phyloP scores from a whole-genome alignment of 2,113 vertebrate genomes.

The Rhabdornis inornatus region DNA sequence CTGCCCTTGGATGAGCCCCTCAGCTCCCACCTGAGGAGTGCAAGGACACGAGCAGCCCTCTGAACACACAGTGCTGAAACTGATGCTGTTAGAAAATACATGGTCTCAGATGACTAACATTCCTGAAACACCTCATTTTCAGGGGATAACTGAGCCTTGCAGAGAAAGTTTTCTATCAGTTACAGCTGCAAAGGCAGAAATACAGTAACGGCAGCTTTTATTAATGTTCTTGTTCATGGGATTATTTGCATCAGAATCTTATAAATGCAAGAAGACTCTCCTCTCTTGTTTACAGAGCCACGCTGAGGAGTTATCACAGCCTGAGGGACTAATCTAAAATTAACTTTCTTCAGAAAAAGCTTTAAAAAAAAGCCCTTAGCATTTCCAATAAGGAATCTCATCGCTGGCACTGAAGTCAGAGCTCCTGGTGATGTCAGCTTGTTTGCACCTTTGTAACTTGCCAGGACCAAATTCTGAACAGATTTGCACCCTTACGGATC shows the following conservation, averaged over 20 bases:
- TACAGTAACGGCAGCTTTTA: not conserved
- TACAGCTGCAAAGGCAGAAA: slow-evolving; percentile 38
- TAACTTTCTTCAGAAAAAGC: slow-evolving; percentile 63
- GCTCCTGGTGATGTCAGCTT: slow-evolving; percentile 54
- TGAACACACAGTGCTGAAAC: not conserved
- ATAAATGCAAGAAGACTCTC: slow-evolving; percentile 51
- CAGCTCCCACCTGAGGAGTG: not conserved
- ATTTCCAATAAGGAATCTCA: slow-evolving; percentile 47
- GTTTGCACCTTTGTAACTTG: slow-evolving; percentile 55
- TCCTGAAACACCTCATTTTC: slow-evolving; percentile 45
- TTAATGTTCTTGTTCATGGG: slow-evolving; percentile 27
- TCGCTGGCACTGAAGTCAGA: slow-evolving; percentile 30
- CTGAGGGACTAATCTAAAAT: slow-evolving; percentile 64
- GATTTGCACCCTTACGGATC: slow-evolving; percentile 29
- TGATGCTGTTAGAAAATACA: slow-evolving; percentile 41
- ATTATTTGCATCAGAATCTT: slow-evolving; percentile 56
- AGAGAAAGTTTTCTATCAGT: slow-evolving; percentile 51
- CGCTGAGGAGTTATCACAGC: slow-evolving; percentile 67
- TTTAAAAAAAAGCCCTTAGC: slow-evolving; percentile 41
- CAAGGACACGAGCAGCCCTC: not conserved
- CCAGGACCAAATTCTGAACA: slow-evolving; percentile 45
- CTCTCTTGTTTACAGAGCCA: slow-evolving; percentile 63
- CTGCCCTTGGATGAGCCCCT: not conserved
- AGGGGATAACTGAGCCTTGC: not conserved
- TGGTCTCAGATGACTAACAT: slow-evolving; percentile 32